Base-by-base conservation (phyloP, 1,140 invertebrate species). In the Leptoteleia sp. region DNA sequence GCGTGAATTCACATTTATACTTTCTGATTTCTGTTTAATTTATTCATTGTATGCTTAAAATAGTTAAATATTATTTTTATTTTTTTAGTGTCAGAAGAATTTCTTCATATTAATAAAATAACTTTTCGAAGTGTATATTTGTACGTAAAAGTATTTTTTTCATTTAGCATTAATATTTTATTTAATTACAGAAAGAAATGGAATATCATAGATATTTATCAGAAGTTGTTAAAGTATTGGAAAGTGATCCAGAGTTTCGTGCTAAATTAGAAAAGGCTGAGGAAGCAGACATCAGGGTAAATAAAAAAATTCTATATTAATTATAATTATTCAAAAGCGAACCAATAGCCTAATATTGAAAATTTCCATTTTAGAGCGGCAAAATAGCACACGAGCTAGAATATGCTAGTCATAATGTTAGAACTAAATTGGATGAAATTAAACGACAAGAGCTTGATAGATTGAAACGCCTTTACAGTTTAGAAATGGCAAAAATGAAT, bases 381-480 rank as follows among this genome's bases (percentile, higher is more conserved):
- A 95, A 96, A 86, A 97, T 99, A 76, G 96, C 98, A 0, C 91
- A 94, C 52, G 94, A 99, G 81, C 88, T 99, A 59, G 95, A 98
- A 81, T 96, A 95, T 85, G 96, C 98, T 0, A 93, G 93, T 84
- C 96, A 98, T 84, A 92, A 95, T 83, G 93, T 99, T 0, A 92
- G 97, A 75, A 93, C 93, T 1, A 95, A 94, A 88, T 87, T 99
- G 13, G 97, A 99, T 87, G 97, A 99, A 90, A 91, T 99, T 11
- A 99, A 99, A 88, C 90, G 98, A 43, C 91, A 93, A 22, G 98
- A 99, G 91, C 79, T 99, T 37, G 93, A 96, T 42, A 90, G 94
- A 80, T 88, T 99, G 1, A 92, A 94, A 11, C 91, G 94, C 57
- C 87, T 96, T 19, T 92, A 92, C 79, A 90, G 91, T 65, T 91